Conservation (phyloP, 2,113 vertebrate genomes). For the Podarcis raffonei region DNA sequence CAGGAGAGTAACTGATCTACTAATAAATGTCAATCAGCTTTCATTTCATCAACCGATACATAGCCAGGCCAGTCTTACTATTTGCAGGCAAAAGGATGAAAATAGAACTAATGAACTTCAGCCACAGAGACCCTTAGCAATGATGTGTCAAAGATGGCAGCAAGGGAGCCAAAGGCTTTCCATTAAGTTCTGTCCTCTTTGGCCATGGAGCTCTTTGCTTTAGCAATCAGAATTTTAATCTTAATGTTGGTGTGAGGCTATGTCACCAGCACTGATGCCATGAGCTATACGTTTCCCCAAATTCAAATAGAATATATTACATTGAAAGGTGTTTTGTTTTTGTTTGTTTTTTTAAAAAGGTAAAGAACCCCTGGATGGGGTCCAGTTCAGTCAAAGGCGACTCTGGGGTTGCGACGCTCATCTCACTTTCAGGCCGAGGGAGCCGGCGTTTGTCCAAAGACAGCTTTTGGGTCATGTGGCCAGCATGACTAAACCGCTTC, state of each 20-base stretch:
- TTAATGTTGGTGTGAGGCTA: neutral
- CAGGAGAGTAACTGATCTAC: constrained; percentile 11
- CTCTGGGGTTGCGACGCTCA: too few relatives aligned
- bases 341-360: too few relatives aligned
- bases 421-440: too few relatives aligned
- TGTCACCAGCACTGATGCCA: neutral
- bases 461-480: too few relatives aligned
- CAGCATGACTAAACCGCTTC: too few relatives aligned
- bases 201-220: neutral
- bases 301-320: neutral
- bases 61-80: constrained; percentile 23
- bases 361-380: too few relatives aligned
- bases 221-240: neutral
- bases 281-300: neutral
- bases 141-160: neutral
- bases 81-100: constrained; percentile 10
- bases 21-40: constrained; percentile 38
- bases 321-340: too few relatives aligned
- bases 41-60: constrained; percentile 14
- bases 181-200: neutral
- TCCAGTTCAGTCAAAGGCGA: too few relatives aligned
- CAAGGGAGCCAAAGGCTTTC: constrained; percentile 21
- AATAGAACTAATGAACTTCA: constrained; percentile 21
- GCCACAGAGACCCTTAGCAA: neutral
- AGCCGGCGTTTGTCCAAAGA: too few relatives aligned